Percentiles rank a stretch among this genome's conserved stretches.
Evolutionary conservation across 2,113 vertebrate species (phyloP).

Genomic region (Thymallus thymallus): DNA sequence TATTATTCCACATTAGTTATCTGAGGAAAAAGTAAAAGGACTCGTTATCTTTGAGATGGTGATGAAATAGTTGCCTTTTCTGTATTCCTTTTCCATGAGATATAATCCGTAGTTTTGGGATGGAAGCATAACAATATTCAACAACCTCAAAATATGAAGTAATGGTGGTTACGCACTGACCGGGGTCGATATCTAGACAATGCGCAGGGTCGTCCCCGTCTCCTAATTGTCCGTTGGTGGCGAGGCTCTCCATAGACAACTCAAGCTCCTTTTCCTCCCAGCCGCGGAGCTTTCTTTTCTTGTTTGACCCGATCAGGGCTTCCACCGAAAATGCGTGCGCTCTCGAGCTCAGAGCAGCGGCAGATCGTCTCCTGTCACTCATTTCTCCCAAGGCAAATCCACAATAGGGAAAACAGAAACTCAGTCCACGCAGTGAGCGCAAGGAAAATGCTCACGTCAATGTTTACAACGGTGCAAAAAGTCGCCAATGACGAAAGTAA

Average conservation of each 20-base stretch:
- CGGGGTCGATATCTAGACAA: constrained; percentile 93
- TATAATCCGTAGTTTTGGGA: neutral
- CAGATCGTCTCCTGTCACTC: constrained; percentile 96
- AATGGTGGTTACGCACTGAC: constrained; percentile 78
- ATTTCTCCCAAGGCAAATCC: constrained; percentile 82
- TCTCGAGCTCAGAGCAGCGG: constrained; percentile 95
- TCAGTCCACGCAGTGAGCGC: constrained; percentile 48
- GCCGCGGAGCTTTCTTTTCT: constrained; percentile 95
- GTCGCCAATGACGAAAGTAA: constrained; percentile 71
- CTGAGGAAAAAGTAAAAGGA: too few species aligned
- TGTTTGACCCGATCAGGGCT: constrained; percentile 96
- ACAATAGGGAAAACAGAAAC: constrained; percentile 50
- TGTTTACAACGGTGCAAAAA: constrained; percentile 48
- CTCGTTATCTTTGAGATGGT: neutral
- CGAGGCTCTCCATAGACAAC: constrained; percentile 94
- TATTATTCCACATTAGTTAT: too few species aligned
- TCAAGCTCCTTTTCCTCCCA: constrained; percentile 96
- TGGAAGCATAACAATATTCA: constrained; percentile 14
- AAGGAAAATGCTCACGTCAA: constrained; percentile 44
- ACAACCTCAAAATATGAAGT: constrained; percentile 2
- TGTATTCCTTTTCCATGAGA: neutral
- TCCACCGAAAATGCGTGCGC: constrained; percentile 99
- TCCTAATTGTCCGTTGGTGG: constrained; percentile 78
- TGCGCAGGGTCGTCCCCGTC: constrained; percentile 84
- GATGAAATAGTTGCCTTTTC: neutral